Evolutionary conservation across 1,140 invertebrate species (phyloP), one percentile per base, ranked within the genome.

Genomic region (Apis florea): DNA sequence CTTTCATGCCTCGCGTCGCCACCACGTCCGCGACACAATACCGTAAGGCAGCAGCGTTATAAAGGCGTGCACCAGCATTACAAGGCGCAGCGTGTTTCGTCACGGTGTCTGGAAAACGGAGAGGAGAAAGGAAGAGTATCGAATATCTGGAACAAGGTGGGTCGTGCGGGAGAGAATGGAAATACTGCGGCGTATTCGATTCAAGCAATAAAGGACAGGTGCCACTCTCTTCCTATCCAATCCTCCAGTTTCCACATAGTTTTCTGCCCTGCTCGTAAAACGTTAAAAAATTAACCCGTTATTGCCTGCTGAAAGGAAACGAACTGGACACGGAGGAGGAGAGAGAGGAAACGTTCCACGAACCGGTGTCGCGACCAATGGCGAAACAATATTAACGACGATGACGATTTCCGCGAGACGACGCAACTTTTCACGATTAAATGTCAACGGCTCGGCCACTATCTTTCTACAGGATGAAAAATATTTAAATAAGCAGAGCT

Each of bases 81-180:
- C 51, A 67, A 82, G 81, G 59, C 40, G 68, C 80, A 40, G 51
- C 51, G 68, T 64, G 79, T 87, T 85, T 85, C 85, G 85, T 80
- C 81, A 87, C 73, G 80, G 80, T 82, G 80, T 77, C 80, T 82
- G 74, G 73, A 68, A 40, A 40, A 69, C 80, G 66, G 31, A 40
- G 79, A 82, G 80, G 79, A 82, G 74, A 82, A 76, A 76, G 75
- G 74, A 85, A 58, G 69, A 71, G 70, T 87, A 81, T 84, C 82
- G 69, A 87, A 86, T 86, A 87, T 87, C 74, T 84, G 75, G 86
- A 86, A 82, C 85, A 70, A 86, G 75, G 56, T 69, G 59, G 63
- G 49, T 66, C 59, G 70, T 66, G 58, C 59, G 76, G 61, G 63
- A 54, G 78, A 82, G 85, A 84, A 87, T 68, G 77, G 74, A 72